These are phyloP conservation scores for Drosophila suboccidentalis DNA, from an alignment of 2,888 invertebrate genomes.

Conservation along the genomic window DNA sequence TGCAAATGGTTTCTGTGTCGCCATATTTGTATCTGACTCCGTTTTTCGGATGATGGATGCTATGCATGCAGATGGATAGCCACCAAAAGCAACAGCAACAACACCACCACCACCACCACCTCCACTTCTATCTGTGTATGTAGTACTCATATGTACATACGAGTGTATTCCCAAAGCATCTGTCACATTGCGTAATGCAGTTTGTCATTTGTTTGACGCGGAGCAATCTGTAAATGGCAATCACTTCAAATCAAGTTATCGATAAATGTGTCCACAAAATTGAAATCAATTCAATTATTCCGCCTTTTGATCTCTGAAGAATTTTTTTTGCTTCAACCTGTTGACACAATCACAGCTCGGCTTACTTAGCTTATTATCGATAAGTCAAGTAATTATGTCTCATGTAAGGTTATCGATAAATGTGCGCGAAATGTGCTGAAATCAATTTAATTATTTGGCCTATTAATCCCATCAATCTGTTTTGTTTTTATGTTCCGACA, in stretches of 20 bases:
- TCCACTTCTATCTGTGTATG: neutral
- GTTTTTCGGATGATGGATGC: slow-evolving; percentile 70
- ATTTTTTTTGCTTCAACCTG: neutral
- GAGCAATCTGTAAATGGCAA: slow-evolving; percentile 43
- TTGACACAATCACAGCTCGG: neutral
- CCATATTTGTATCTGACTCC: slow-evolving; percentile 74
- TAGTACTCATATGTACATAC: neutral
- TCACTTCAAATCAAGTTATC: slow-evolving; percentile 50
- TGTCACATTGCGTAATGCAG: slow-evolving; percentile 60
- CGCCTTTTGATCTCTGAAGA: slow-evolving; percentile 13
- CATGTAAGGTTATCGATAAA: slow-evolving; percentile 17
- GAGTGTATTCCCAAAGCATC: slow-evolving; percentile 30
- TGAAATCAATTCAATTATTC: slow-evolving; percentile 44
- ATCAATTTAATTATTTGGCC: slow-evolving; percentile 1
- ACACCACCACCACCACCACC: slow-evolving; percentile 7
- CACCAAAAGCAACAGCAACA: slow-evolving; percentile 25
- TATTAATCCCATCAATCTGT: neutral
- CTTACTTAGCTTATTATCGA: slow-evolving; percentile 7
- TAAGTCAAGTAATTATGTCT: neutral
- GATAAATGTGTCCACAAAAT: slow-evolving; percentile 43
- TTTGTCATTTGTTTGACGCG: slow-evolving; percentile 56
- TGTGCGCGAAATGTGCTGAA: neutral
- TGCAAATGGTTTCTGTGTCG: slow-evolving; percentile 71
- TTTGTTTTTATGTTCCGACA: neutral
- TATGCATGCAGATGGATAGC: slow-evolving; percentile 64